phyloP scores from a whole-genome alignment of 2,113 vertebrate genomes.

The Ptyas mucosa region DNA sequence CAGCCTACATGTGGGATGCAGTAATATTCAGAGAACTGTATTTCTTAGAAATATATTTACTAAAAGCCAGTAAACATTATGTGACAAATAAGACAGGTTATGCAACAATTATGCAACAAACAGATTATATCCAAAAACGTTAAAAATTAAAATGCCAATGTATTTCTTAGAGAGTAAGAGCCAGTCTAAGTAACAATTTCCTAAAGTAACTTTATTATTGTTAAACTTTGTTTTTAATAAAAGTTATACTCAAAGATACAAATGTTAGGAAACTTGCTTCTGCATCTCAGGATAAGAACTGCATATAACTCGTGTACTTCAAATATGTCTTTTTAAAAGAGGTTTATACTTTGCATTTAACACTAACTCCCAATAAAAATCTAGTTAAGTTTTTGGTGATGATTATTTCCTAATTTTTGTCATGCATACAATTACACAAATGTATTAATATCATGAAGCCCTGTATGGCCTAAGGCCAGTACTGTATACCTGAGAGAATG shows the following conservation, averaged over 20 bases:
- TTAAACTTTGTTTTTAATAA: not conserved
- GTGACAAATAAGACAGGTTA: not conserved
- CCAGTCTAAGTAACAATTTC: not conserved
- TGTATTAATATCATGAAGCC: not conserved
- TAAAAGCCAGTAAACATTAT: not conserved
- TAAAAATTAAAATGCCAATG: not conserved
- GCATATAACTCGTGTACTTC: not conserved
- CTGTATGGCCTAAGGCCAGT: not conserved
- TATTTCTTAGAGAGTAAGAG: too few relatives aligned
- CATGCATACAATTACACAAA: not conserved
- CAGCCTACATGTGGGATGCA: not conserved
- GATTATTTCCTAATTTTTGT: not conserved
- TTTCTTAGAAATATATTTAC: not conserved
- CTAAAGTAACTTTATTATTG: not conserved
- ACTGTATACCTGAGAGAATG: not conserved
- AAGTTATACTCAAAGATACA: not conserved
- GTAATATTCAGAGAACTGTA: not conserved
- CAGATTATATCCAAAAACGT: not conserved
- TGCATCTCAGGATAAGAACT: not conserved
- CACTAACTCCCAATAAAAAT: not conserved
- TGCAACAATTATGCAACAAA: not conserved
- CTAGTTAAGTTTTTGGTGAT: not conserved
- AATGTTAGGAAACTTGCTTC: not conserved
- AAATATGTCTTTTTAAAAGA: not conserved
- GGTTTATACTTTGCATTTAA: not conserved